A percentile compares a stretch with the other conserved stretches of the same genome.
phyloP scores from a whole-genome alignment of 2,113 vertebrate genomes.

The Aptenodytes forsteri region DNA sequence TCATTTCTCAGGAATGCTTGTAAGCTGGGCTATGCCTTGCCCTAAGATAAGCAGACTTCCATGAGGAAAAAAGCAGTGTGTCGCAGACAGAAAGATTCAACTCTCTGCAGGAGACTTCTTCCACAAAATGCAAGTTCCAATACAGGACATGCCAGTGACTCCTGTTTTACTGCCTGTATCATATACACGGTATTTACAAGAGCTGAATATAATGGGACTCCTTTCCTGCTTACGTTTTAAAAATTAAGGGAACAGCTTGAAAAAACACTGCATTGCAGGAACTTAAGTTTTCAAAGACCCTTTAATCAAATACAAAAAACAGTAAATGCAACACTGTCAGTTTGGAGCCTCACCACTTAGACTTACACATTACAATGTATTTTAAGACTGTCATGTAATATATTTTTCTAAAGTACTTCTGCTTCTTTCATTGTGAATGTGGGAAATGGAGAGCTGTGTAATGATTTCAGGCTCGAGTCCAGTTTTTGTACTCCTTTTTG shows the following conservation, averaged over 20 bases:
- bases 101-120: background rate
- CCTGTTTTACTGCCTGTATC: background rate
- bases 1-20: slow-evolving; percentile 68
- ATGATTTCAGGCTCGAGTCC: slow-evolving; percentile 14
- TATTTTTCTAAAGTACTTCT: slow-evolving; percentile 4
- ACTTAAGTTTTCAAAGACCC: background rate
- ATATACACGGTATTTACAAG: background rate
- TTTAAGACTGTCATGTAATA: background rate
- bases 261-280: background rate
- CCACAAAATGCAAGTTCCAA: slow-evolving; percentile 7
- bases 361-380: background rate
- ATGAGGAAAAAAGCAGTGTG: background rate
- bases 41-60: slow-evolving; percentile 53
- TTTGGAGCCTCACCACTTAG: background rate
- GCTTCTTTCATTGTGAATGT: background rate
- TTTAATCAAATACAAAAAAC: slow-evolving; percentile 18
- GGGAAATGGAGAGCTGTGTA: slow-evolving; percentile 15
- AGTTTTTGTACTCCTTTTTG: slow-evolving; percentile 22
- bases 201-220: background rate
- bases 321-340: background rate
- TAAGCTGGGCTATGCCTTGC: slow-evolving; percentile 45
- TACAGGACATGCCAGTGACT: background rate
- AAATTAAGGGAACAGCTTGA: background rate
- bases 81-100: background rate
- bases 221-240: background rate